phyloP scores from a whole-genome alignment of 2,113 vertebrate genomes.

The Cyanistes caeruleus region DNA sequence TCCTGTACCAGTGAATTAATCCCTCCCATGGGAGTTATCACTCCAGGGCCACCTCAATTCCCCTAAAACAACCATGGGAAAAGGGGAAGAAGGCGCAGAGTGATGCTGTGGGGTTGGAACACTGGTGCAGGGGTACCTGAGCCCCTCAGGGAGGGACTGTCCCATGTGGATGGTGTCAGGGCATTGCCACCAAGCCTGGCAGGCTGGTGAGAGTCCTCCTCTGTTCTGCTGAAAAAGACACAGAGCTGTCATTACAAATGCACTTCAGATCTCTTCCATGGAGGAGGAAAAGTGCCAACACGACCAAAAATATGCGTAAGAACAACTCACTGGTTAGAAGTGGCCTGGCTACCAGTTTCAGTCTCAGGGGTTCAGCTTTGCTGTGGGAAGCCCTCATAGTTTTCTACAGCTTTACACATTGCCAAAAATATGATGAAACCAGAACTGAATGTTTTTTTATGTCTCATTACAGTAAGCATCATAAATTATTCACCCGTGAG shows the following conservation, averaged over 20 bases:
- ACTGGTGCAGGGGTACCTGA: background rate
- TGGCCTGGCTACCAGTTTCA: slow-evolving; percentile 18
- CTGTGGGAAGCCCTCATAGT: slow-evolving; percentile 31
- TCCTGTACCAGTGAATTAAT: rapidly evolving
- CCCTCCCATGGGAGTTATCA: rapidly evolving
- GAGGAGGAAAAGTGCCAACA: background rate
- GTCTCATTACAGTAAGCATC: slow-evolving; percentile 46
- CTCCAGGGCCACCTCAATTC: background rate
- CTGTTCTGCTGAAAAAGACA: rapidly evolving
- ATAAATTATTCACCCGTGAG: slow-evolving; percentile 51
- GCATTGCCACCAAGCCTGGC: background rate
- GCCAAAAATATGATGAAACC: slow-evolving; percentile 51
- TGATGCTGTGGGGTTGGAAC: background rate
- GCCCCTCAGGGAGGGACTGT: background rate
- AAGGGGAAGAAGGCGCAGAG: background rate
- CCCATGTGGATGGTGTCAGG: rapidly evolving
- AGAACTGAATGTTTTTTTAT: slow-evolving; percentile 30
- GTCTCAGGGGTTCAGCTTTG: background rate
- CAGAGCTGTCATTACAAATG: background rate
- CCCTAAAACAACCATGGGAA: background rate
- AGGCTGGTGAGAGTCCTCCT: background rate
- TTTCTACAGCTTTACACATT: slow-evolving; percentile 30
- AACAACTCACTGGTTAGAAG: slow-evolving; percentile 17
- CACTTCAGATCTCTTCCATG: background rate
- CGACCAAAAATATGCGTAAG: slow-evolving; percentile 5